Evolutionary conservation across 2,888 invertebrate genomes (phyloP), one percentile per base, ranked within the genome.

Genomic region (Argynnis bischoffii): DNA sequence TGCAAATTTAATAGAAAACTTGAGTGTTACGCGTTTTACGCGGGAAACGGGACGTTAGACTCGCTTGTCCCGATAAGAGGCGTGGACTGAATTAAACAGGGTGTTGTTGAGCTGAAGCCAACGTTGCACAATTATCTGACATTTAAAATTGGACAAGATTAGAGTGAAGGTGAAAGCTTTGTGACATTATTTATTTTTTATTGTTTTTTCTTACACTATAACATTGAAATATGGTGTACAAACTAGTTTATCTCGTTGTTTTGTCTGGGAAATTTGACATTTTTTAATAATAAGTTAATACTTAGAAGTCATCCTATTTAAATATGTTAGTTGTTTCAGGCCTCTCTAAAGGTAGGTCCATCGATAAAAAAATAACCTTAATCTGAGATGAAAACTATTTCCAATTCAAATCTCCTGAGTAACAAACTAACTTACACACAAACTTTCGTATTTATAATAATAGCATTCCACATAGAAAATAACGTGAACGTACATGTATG

Each of bases 121-220:
- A 86, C 75, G 86, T 90, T 91, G 85, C 91, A 91, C 91, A 92
- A 92, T 91, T 90, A 90, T 89, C 90, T 92, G 92, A 92, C 91
- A 92, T 92, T 92, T 91, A 90, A 92, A 92, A 92, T 90, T 88
- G 90, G 91, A 90, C 85, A 90, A 85, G 83, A 84, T 72, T 67
- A 66, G 63, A 67, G 60, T 60, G 66, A 66, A 69, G 67, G 66
- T 59, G 61, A 66, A 69, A 70, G 71, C 66, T 64, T 66, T 54
- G 66, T 63, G 56, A 47, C 57, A 53, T 26, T 51, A 55, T 60
- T 31, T 66, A 35, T 16, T 66, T 54, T 56, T 57, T 46, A 47
- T 66, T 54, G 50, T 14, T 41, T 51, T 61, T 41, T 41, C 15
- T 21, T 35, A 61, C 0, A 41, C 50, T 53, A 35, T 18, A 61